Evolutionary conservation across 2,888 invertebrate species (phyloP), one percentile per base, ranked within the genome.

Genomic region (Caenorhabditis plicata): DNA sequence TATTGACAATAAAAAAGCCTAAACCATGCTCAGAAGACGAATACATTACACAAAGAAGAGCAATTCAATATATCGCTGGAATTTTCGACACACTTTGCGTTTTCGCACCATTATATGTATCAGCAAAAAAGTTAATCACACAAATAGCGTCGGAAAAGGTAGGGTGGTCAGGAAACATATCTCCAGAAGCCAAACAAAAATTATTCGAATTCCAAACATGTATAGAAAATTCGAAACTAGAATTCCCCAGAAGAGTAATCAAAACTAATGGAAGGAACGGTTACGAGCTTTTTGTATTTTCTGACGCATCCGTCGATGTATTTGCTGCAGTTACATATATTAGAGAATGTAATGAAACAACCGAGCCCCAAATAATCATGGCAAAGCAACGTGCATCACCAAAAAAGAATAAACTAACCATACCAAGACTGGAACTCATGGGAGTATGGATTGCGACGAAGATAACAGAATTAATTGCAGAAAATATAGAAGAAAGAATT

Each of bases 341-440:
- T n/a, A 15, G 5, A 36, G 5, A 19, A 4, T 19, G 4, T 4
- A 13, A 36, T 8, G 36, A n/a, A 36, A 19, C 19, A 4, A 7
- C 8, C 20, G 22, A 4, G 22, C 4, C 5, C 17, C 7, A 36
- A 19, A 9, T 36, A 3, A 8, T 36, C 4, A 20, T 20, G 36
- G 36, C 36, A 15, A 36, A 36, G 22, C 36, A 36, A 36, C 19
- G 48, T 25, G 9, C 40, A 15, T 29, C 48, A 7, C 2, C 31
- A 7, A 40, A n/a, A 48, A 32, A 31, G n/a, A 39, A 39, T 19
- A 40, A 20, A 36, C 7, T 36, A 7, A 19, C 36, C 2, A 40
- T 48, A 2, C 39, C 48, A 7, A 29, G 40, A 25, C 13, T 48
- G 40, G 48, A 48, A 25, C 20, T 48, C 23, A 17, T 40, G 32